These are phyloP conservation scores for Periophthalmus modestus DNA, from an alignment of 2,113 vertebrate species.

Conservation along the genomic window DNA sequence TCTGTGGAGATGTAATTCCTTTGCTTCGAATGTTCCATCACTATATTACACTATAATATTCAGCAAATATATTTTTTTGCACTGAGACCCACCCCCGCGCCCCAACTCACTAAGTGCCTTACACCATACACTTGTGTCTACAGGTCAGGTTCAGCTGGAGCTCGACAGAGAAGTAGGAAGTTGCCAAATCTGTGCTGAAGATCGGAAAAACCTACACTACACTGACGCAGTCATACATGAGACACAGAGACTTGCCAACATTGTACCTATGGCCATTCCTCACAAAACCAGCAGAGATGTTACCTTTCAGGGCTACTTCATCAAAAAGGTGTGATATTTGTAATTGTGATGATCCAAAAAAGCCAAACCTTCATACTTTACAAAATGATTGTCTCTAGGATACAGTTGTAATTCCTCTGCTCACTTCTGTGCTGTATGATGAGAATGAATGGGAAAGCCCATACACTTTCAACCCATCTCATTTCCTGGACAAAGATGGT, in stretches of 20 bases:
- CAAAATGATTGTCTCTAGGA: constrained; percentile 42
- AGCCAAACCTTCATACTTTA: neutral
- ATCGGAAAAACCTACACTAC: constrained; percentile 66
- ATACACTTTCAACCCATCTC: constrained; percentile 65
- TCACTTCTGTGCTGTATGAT: constrained; percentile 70
- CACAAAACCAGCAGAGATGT: constrained; percentile 56
- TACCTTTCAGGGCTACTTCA: constrained; percentile 54
- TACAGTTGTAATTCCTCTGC: constrained; percentile 66
- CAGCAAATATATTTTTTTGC: too few species aligned
- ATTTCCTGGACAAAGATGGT: constrained; percentile 71
- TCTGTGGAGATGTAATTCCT: too few species aligned
- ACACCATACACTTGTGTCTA: neutral
- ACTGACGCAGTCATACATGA: constrained; percentile 76
- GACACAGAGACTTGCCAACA: constrained; percentile 67
- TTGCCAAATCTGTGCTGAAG: constrained; percentile 51
- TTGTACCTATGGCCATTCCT: constrained; percentile 52
- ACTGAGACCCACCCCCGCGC: too few species aligned
- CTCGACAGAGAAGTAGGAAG: constrained; percentile 60
- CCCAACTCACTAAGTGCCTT: too few species aligned
- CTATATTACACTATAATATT: too few species aligned
- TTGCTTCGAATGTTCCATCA: too few species aligned
- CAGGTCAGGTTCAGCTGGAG: constrained; percentile 72
- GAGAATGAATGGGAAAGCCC: constrained; percentile 73
- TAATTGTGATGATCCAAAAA: neutral
- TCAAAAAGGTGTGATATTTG: constrained; percentile 34